Base-by-base conservation (phyloP, 2,797 vertebrate species). In the Oreochromis mossambicus region DNA sequence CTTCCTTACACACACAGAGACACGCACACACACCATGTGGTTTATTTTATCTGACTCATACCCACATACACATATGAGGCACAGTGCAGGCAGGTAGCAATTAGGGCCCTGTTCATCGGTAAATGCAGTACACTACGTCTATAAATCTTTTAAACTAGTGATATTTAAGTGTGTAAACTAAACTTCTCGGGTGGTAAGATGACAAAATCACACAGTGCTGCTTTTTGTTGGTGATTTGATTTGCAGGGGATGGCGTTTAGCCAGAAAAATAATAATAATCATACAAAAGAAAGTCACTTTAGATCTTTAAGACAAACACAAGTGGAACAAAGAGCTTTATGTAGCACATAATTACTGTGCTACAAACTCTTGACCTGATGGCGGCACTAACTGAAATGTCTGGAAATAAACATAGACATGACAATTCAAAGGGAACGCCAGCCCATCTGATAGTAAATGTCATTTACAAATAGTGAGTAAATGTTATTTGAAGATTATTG, bases 31-130 rank as follows among this genome's bases (percentile, higher is more conserved):
- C 88, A 90, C 89, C 83, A 84, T 94, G 92, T 89, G 91, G 88
- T 93, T 93, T 92, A 86, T 89, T 93, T 93, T 90, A 88, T 92
- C 90, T 88, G 87, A 92, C 89, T 92, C 92, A 93, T 86, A 78
- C 79, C 77, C 86, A 87, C 86, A 86, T 82, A 84, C 86, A 85
- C 80, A 82, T 77, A 88, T 83, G 81, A 87, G 92, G 89, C 90
- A 93, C 87, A 92, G 89, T 85, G 83, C 88, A 77, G 78, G 86
- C 88, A 94, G 80, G 86, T 91, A 92, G 84, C 91, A 95, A 93
- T 96, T 95, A 95, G 83, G 85, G 91, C 92, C 80, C 90, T 92
- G 93, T 92, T 95, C 86, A 90, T 94, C 86, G 51, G 82, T 92
- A 90, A 83, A 90, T 83, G 58, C 86, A 88, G 86, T 91, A 89